Evolutionary conservation across 64 coral and sea anemone species (phyloP).

Genomic region (Montipora cactus): DNA sequence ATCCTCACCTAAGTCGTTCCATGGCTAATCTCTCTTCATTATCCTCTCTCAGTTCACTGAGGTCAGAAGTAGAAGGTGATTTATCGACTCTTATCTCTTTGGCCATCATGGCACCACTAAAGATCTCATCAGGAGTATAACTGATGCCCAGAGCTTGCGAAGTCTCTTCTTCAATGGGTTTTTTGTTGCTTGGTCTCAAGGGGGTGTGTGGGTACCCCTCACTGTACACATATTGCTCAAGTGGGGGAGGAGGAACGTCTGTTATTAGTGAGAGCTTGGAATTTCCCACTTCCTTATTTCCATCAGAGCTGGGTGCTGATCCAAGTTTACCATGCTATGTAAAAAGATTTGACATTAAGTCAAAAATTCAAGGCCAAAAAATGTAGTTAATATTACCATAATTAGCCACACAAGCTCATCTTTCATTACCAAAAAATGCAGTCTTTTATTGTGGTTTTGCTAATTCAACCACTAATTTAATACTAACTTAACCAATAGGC

Average conservation of each 20-base stretch:
- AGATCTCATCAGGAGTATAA: constrained; percentile 75
- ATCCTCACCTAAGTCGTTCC: constrained; percentile 80
- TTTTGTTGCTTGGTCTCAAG: constrained; percentile 76
- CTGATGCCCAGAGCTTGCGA: neutral
- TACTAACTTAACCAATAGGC: too few species aligned
- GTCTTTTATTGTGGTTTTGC: too few species aligned
- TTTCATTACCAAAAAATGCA: too few species aligned
- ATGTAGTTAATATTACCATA: too few species aligned
- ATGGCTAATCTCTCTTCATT: constrained; percentile 87
- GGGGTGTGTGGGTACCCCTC: constrained; percentile 81
- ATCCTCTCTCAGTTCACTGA: constrained; percentile 67
- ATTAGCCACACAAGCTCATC: too few species aligned
- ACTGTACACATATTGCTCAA: constrained; percentile 93
- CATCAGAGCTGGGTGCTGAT: neutral
- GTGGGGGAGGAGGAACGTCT: constrained; percentile 84
- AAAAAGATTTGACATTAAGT: neutral
- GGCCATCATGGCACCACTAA: constrained; percentile 89
- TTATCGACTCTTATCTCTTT: constrained; percentile 79
- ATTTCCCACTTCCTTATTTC: constrained; percentile 31
- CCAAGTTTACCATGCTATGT: constrained; percentile 11
- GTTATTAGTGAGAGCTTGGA: constrained; percentile 77
- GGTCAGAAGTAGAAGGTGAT: constrained; percentile 34
- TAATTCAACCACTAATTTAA: too few species aligned
- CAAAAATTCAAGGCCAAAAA: too few species aligned
- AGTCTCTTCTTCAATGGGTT: constrained; percentile 46